Evolutionary conservation across 2,797 vertebrate species (phyloP).

Genomic region (Brachymystax lenok): DNA sequence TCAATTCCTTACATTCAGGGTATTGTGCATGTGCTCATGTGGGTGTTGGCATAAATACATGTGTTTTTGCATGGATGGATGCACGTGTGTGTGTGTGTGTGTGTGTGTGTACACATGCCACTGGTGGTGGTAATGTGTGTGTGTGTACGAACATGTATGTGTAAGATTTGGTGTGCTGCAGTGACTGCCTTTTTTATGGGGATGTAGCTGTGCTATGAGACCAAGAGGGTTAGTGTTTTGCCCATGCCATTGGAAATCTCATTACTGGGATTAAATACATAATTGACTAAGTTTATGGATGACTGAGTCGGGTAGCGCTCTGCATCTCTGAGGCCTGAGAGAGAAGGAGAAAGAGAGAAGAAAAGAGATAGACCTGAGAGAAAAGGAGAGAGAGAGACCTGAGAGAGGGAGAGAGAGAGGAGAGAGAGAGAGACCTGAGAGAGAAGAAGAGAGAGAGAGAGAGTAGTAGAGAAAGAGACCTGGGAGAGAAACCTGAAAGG

Average conservation of each 20-base stretch:
- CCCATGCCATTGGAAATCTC: constrained; percentile 76
- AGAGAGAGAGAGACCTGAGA: too few species aligned
- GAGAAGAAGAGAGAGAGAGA: too few species aligned
- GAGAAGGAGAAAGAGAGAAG: not conserved
- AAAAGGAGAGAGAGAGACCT: not conserved
- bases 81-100: not conserved
- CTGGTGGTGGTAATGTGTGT: too few species aligned
- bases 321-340: too few species aligned
- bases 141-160: constrained; percentile 1
- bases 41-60: not conserved
- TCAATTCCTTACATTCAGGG: too few species aligned
- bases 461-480: too few species aligned
- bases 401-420: too few species aligned
- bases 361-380: not conserved
- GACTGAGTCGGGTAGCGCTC: constrained; percentile 47
- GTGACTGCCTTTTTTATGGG: constrained; percentile 57
- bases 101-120: not conserved
- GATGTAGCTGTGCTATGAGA: constrained; percentile 42
- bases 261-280: constrained; percentile 78
- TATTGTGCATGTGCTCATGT: not conserved
- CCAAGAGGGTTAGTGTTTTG: constrained; percentile 71
- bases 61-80: not conserved
- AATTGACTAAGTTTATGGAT: constrained; percentile 75
- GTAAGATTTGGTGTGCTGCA: constrained; percentile 34
- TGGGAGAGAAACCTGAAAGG: too few species aligned